Conservation (phyloP, 2,888 invertebrate genomes). For the Agrotis ipsilon region DNA sequence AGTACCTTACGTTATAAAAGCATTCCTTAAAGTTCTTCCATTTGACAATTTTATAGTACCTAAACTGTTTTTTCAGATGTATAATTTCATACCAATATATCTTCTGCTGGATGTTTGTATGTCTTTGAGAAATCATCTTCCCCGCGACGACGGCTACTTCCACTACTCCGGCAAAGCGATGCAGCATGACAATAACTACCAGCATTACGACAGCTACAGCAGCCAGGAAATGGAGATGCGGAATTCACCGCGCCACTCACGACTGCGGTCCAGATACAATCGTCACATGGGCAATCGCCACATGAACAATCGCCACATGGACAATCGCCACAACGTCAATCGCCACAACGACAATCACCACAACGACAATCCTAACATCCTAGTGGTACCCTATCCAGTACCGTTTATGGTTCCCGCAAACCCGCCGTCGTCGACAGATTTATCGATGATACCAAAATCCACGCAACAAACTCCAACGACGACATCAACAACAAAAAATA, state of each 20-base stretch:
- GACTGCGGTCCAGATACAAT: slow-evolving; percentile 3
- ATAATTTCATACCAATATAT: slow-evolving; percentile 22
- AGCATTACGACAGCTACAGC: slow-evolving; percentile 36
- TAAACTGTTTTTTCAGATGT: slow-evolving; percentile 43
- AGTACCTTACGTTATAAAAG: background rate
- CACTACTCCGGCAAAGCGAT: background rate
- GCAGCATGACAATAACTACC: slow-evolving; percentile 15
- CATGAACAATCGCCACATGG: slow-evolving; percentile 16
- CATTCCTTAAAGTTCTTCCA: too few relatives aligned
- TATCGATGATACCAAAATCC: background rate
- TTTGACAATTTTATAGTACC: background rate
- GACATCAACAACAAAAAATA: background rate
- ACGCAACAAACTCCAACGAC: background rate
- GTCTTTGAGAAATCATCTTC: slow-evolving; percentile 25
- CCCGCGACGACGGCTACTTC: slow-evolving; percentile 22
- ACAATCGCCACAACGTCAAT: slow-evolving; percentile 1
- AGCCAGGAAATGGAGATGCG: slow-evolving; percentile 42
- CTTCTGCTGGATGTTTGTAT: slow-evolving; percentile 26
- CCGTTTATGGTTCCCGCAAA: slow-evolving; percentile 36
- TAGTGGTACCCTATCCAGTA: slow-evolving; percentile 56
- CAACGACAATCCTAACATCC: slow-evolving; percentile 35
- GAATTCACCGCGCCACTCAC: background rate
- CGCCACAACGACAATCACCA: background rate
- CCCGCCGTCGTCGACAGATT: slow-evolving; percentile 6
- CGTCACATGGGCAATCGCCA: background rate